These are phyloP conservation scores for Phoxinus phoxinus DNA, from an alignment of 2,113 vertebrate species.

Conservation along the genomic window DNA sequence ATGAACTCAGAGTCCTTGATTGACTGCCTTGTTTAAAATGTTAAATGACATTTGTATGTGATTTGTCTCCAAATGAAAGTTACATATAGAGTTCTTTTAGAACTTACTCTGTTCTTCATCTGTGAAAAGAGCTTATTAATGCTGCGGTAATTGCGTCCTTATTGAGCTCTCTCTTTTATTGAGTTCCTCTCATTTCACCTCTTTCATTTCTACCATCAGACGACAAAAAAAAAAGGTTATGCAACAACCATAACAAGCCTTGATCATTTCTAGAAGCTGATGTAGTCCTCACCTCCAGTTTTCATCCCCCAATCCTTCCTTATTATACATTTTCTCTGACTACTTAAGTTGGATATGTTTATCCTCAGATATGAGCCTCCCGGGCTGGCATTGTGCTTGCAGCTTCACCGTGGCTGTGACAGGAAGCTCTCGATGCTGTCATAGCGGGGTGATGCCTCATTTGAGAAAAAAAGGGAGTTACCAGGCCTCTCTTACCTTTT, in stretches of 20 bases:
- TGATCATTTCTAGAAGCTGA: neutral
- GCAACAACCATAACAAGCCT: conserved; percentile 1
- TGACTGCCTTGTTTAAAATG: neutral
- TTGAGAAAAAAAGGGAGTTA: conserved; percentile 19
- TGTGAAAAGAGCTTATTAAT: conserved; percentile 31
- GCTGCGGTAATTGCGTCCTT: conserved; percentile 27
- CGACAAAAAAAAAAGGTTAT: neutral
- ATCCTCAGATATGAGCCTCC: neutral
- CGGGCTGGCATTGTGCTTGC: neutral
- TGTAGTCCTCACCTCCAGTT: neutral
- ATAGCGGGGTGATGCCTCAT: neutral
- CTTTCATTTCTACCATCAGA: conserved; percentile 13
- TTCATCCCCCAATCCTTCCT: neutral
- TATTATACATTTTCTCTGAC: neutral
- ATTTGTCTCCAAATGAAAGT: conserved; percentile 10
- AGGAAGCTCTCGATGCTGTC: conserved; percentile 22
- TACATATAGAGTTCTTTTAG: conserved; percentile 2
- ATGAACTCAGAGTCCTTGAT: neutral
- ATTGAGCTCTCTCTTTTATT: conserved; percentile 15
- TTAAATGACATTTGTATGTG: neutral
- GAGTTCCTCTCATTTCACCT: conserved; percentile 7
- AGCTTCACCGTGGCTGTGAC: neutral
- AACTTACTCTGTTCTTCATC: conserved; percentile 25
- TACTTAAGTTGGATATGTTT: conserved; percentile 16
- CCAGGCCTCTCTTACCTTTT: neutral